Conservation (phyloP, 2,113 vertebrate species). For the Nothobranchius kuhntae region DNA sequence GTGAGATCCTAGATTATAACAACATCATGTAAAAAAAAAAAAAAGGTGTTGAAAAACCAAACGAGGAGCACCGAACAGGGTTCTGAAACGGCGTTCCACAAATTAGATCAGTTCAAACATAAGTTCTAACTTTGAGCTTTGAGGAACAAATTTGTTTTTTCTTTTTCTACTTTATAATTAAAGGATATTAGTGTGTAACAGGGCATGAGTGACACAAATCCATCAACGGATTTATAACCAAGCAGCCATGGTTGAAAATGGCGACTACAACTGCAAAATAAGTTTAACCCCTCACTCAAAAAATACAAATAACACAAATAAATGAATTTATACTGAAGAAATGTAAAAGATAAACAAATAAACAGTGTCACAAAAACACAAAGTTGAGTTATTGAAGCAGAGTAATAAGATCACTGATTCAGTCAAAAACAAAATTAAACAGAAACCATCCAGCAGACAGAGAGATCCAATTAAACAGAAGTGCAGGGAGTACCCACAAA, state of each 20-base stretch:
- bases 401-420: constrained; percentile 2
- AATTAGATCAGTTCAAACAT: background rate
- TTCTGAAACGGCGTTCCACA: constrained; percentile 9
- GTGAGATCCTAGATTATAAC: background rate
- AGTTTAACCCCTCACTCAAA: background rate
- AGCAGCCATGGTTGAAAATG: background rate
- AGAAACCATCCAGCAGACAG: background rate
- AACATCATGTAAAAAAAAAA: background rate
- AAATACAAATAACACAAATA: too few species aligned
- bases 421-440: constrained; percentile 1
- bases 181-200: background rate
- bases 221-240: constrained; percentile 3
- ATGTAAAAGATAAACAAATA: constrained; percentile 23
- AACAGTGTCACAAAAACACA: background rate
- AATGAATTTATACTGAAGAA: background rate
- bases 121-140: background rate
- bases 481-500: constrained; percentile 33
- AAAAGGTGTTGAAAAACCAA: constrained; percentile 6
- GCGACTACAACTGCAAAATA: background rate
- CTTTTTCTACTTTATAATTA: background rate
- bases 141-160: background rate
- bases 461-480: background rate
- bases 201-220: background rate
- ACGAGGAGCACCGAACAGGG: constrained; percentile 11
- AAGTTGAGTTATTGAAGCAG: background rate